Conservation (phyloP, 1,140 invertebrate species). For the Brachionus rubens region DNA sequence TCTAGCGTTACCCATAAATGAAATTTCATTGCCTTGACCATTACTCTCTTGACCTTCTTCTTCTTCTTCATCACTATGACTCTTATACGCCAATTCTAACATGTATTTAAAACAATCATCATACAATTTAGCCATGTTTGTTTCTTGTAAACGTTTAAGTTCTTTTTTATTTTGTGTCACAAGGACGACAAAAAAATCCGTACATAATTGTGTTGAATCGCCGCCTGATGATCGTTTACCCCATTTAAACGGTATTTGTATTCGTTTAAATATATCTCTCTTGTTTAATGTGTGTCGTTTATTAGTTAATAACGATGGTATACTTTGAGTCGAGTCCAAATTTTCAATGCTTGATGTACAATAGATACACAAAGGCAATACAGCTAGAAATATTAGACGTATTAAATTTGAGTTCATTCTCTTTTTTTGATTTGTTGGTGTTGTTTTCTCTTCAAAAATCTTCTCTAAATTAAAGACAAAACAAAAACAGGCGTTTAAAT, state of each 20-base stretch:
- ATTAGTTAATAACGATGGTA: too few species aligned
- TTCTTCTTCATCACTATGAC: background rate
- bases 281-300: too few species aligned
- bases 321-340: too few species aligned
- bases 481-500: too few species aligned
- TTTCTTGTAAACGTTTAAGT: background rate
- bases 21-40: background rate
- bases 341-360: too few species aligned
- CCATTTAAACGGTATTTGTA: conserved; percentile 31
- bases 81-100: background rate
- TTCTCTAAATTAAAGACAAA: too few species aligned
- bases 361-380: too few species aligned
- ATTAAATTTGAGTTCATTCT: too few species aligned
- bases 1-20: background rate
- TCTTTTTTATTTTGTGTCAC: background rate
- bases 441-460: too few species aligned
- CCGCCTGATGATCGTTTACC: background rate
- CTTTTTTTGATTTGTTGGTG: too few species aligned
- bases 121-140: background rate
- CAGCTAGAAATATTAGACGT: too few species aligned
- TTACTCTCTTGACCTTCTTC: background rate
- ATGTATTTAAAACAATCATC: conserved; percentile 8
- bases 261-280: background rate
- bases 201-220: background rate
- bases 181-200: background rate